Evolutionary conservation across 1,140 invertebrate species (phyloP).

Genomic region (Adoxophyes honmai): DNA sequence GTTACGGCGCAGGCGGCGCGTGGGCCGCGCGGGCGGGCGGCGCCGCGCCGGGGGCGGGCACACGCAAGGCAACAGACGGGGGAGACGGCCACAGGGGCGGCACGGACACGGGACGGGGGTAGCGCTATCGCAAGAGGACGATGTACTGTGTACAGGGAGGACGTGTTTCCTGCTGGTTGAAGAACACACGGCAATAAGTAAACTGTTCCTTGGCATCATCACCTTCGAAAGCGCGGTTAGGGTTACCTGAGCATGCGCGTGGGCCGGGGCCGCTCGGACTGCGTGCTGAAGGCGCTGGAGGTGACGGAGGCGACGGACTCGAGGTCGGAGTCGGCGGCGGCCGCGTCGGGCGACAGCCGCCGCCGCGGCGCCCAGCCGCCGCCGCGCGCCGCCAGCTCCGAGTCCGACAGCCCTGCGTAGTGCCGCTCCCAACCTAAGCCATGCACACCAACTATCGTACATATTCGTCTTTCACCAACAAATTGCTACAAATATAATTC

Average conservation of each 20-base stretch:
- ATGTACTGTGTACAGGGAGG: constrained; percentile 35
- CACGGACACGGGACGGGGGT: constrained; percentile 21
- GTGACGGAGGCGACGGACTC: constrained; percentile 92
- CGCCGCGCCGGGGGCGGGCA: constrained; percentile 9
- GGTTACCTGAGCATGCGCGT: constrained; percentile 76
- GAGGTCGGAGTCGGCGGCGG: constrained; percentile 90
- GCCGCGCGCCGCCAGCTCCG: constrained; percentile 83
- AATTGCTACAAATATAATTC: no score
- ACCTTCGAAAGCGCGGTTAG: constrained; percentile 4
- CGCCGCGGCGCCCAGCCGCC: constrained; percentile 57
- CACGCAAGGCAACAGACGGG: constrained; percentile 29
- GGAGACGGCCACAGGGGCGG: constrained; percentile 17
- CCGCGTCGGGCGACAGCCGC: constrained; percentile 82
- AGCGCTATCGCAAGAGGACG: constrained; percentile 44
- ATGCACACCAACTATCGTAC: neutral
- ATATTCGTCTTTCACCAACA: neutral
- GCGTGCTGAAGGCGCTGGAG: constrained; percentile 94
- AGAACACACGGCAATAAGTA: constrained; percentile 1
- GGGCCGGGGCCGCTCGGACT: constrained; percentile 90
- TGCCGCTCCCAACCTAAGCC: constrained; percentile 84
- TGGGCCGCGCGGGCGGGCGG: constrained; percentile 23
- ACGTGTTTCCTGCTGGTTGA: constrained; percentile 33
- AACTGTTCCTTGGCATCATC: constrained; percentile 1
- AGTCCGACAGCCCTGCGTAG: constrained; percentile 89
- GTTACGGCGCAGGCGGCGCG: constrained; percentile 33